A percentile compares a stretch with the other conserved stretches of the same genome.
These are phyloP conservation scores for Elgaria multicarinata DNA, from an alignment of 2,113 vertebrate genomes.

Conservation along the genomic window DNA sequence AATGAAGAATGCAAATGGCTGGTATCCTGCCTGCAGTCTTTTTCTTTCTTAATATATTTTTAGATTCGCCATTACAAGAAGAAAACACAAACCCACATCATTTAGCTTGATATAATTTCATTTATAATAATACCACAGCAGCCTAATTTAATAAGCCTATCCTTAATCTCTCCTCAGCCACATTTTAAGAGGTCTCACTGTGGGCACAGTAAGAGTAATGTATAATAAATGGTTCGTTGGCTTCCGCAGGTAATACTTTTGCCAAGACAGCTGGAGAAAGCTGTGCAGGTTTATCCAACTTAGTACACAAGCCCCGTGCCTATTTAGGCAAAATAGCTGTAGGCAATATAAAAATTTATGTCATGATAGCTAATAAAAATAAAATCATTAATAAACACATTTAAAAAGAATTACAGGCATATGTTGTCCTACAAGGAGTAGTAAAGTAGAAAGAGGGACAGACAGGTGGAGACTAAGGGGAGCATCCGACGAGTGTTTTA, in stretches of 20 bases:
- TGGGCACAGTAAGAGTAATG: conserved; percentile 56
- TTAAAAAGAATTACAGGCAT: conserved; percentile 43
- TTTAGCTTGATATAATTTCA: conserved; percentile 12
- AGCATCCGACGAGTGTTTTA: too few relatives aligned
- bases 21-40: conserved; percentile 4
- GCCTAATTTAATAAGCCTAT: conserved; percentile 48
- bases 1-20: not conserved
- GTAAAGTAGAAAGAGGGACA: not conserved
- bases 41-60: conserved; percentile 15
- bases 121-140: conserved; percentile 40
- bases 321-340: conserved; percentile 70
- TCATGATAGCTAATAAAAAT: conserved; percentile 55
- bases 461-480: not conserved
- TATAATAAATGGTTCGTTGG: conserved; percentile 65
- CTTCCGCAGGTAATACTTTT: conserved; percentile 66
- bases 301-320: conserved; percentile 60
- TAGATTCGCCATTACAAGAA: conserved; percentile 18
- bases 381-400: conserved; percentile 53
- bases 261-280: conserved; percentile 76
- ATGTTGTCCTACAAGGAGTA: conserved; percentile 1
- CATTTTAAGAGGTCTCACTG: conserved; percentile 57
- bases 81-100: conserved; percentile 26
- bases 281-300: conserved; percentile 57
- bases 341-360: conserved; percentile 59
- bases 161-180: conserved; percentile 52